phyloP scores from a whole-genome alignment of 2,888 invertebrate genomes.

The Mycalesis mineus region DNA sequence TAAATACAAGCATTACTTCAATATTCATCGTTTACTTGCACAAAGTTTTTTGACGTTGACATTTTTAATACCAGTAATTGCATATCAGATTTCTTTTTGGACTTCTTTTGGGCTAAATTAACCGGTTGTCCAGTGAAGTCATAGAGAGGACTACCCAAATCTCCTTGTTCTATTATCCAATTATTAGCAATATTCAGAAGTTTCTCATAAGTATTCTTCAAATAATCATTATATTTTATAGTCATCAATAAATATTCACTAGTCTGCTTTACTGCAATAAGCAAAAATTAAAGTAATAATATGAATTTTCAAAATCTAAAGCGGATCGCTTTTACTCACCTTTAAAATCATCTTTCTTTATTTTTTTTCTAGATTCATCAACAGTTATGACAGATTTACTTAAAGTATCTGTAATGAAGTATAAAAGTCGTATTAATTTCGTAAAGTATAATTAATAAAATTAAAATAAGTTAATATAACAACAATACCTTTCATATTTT shows the following conservation, averaged over 20 bases:
- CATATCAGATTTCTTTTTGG: slow-evolving; percentile 61
- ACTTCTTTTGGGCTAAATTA: slow-evolving; percentile 53
- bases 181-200: slow-evolving; percentile 63
- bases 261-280: slow-evolving; percentile 47
- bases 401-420: slow-evolving; percentile 16
- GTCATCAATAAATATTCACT: slow-evolving; percentile 54
- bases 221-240: slow-evolving; percentile 58
- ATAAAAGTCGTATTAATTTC: not conserved
- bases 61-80: slow-evolving; percentile 44
- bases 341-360: slow-evolving; percentile 57
- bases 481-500: slow-evolving; percentile 22
- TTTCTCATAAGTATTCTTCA: slow-evolving; percentile 55
- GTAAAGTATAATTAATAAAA: no score
- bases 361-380: slow-evolving; percentile 56
- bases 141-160: slow-evolving; percentile 52
- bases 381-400: slow-evolving; percentile 43
- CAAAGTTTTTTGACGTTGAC: not conserved
- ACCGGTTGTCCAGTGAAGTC: slow-evolving; percentile 55
- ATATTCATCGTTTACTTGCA: no score
- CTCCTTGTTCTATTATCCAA: slow-evolving; percentile 58
- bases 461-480: no score
- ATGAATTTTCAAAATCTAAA: not conserved
- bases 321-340: slow-evolving; percentile 35
- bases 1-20: no score
- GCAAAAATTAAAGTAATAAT: slow-evolving; percentile 5